Evolutionary conservation across 1,140 invertebrate genomes (phyloP), one percentile per base, ranked within the genome.

Genomic region (Pseudomyrmex cubaensis): DNA sequence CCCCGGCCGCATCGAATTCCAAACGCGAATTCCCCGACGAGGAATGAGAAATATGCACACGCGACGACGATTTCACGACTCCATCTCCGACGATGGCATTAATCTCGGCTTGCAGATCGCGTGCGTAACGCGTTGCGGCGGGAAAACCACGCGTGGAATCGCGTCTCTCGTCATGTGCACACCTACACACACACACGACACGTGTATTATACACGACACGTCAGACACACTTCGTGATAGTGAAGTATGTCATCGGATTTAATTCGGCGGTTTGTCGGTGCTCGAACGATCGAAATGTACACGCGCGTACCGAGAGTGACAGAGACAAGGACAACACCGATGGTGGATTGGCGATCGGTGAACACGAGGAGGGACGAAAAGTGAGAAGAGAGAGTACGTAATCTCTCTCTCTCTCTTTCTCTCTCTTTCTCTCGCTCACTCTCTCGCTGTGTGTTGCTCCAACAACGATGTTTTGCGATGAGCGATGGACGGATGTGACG

Each of bases 401-500:
- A 35, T 35, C 35, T 35, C 35, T 35, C 7, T 35, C 5, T 35
- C 35, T 35, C 35, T 35, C 0, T 35, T 5, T 35, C 35, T n/a
- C n/a, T 25, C 25, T 25, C 2, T 25, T 1, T 35, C 5, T 35
- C 35, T 35, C 2, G 22, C 25, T 35, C 50, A 13, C 63, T 46
- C 63, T 78, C 63, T 69, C 44, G 64, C 57, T 80, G 35, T 59
- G 64, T 59, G 64, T 78, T 69, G 52, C 25, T 7, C 20, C 44
- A 70, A 70, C 63, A 84, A 85, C 86, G 89, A 83, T 91, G 87
- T 92, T 91, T 91, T 90, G 88, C 90, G 74, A 93, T 93, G 93
- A 93, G 87, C 87, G 90, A 93, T 93, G 92, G 90, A 93, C 92
- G 93, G 93, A 93, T 91, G 89, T 92, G 90, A 91, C 91, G 92